Percentiles rank a stretch among this genome's conserved stretches.
phyloP scores from a whole-genome alignment of 2,888 invertebrate species.

The Cosmorhoe ocellata region DNA sequence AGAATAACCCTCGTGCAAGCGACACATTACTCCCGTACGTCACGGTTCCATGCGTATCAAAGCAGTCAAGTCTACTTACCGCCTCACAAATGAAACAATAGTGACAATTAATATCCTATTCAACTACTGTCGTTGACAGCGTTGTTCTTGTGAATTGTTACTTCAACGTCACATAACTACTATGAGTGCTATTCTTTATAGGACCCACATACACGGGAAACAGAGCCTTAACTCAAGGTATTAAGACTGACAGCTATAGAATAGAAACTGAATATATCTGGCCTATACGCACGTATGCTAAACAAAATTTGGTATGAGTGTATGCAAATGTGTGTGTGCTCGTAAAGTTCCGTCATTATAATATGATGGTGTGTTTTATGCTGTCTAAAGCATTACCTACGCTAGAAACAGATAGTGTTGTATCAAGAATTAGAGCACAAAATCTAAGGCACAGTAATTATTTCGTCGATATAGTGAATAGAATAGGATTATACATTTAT shows the following conservation, averaged over 20 bases:
- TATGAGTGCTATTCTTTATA: conserved; percentile 32
- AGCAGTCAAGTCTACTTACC: background rate
- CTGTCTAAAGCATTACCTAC: background rate
- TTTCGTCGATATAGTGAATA: too few species aligned
- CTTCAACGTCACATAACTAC: conserved; percentile 30
- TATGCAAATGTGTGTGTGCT: conserved; percentile 30
- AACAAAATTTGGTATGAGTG: conserved; percentile 32
- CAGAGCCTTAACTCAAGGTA: conserved; percentile 1
- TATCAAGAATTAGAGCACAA: too few species aligned
- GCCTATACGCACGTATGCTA: conserved; percentile 29
- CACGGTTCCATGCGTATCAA: too few species aligned
- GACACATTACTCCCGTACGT: too few species aligned
- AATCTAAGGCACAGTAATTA: too few species aligned
- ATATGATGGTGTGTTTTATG: conserved; percentile 2
- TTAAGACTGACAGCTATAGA: background rate
- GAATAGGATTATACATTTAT: too few species aligned
- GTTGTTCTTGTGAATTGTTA: conserved; percentile 28
- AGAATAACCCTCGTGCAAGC: too few species aligned
- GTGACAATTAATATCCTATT: conserved; percentile 28
- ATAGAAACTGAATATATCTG: conserved; percentile 22
- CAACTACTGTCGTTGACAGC: conserved; percentile 29
- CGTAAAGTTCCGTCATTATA: background rate
- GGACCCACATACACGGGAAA: conserved; percentile 11
- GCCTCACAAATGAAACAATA: conserved; percentile 23
- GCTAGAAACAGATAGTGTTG: background rate